These are phyloP conservation scores for Euzetes globulus DNA, from an alignment of 2,888 invertebrate genomes.

Conservation along the genomic window DNA sequence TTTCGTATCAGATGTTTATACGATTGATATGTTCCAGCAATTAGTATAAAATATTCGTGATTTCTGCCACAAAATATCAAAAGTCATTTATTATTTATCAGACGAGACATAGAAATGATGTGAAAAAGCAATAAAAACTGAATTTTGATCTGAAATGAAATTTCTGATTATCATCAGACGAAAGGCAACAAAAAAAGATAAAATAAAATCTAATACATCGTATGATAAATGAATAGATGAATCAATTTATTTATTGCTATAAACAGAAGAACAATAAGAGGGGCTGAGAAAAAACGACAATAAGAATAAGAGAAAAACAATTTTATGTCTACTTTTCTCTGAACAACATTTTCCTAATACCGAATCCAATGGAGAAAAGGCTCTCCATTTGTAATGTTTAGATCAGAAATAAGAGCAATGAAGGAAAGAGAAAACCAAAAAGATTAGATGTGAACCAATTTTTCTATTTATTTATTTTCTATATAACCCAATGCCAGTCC, in stretches of 20 bases:
- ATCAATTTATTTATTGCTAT: too few species aligned
- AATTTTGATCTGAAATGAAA: too few species aligned
- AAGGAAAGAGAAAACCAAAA: not conserved
- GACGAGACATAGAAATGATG: not conserved
- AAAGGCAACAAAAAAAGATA: too few species aligned
- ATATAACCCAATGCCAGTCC: not conserved
- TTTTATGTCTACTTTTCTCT: not conserved
- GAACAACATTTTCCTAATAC: not conserved
- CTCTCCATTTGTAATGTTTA: not conserved
- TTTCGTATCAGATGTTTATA: too few species aligned
- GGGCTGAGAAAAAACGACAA: too few species aligned
- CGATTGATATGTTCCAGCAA: not conserved
- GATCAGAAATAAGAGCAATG: too few species aligned
- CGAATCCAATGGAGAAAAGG: not conserved
- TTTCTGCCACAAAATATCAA: not conserved
- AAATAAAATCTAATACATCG: not conserved
- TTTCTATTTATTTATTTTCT: not conserved
- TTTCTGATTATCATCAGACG: too few species aligned
- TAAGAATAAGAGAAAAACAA: not conserved
- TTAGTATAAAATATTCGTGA: not conserved
- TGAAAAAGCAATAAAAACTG: too few species aligned
- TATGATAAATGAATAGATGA: not conserved
- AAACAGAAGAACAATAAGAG: too few species aligned
- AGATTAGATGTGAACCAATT: constrained; percentile 11
- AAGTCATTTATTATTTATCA: not conserved